A percentile compares a stretch with the other conserved stretches of the same genome.
These are phyloP conservation scores for Phalacrocorax brasilianus DNA, from an alignment of 2,113 vertebrate species.

Conservation along the genomic window DNA sequence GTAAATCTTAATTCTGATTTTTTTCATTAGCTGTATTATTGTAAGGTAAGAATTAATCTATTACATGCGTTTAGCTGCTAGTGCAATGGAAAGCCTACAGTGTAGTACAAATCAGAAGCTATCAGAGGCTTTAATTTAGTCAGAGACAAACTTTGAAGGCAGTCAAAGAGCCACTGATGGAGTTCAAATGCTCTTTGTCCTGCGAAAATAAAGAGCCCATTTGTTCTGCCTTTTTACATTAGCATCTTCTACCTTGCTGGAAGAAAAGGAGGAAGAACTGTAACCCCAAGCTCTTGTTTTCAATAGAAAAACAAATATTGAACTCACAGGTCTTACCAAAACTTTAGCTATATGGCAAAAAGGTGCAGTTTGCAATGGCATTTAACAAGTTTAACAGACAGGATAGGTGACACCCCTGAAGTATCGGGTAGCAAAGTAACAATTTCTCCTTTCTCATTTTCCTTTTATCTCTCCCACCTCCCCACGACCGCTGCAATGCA, in stretches of 20 bases:
- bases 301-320: neutral
- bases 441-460: neutral
- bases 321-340: neutral
- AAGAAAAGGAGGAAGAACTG: neutral
- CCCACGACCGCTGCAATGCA: neutral
- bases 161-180: constrained; percentile 56
- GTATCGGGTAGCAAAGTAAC: neutral
- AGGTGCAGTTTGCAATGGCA: neutral
- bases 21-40: neutral
- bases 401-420: neutral
- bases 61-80: neutral
- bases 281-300: neutral
- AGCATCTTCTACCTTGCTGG: constrained; percentile 40
- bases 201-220: constrained; percentile 36
- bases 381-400: neutral
- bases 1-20: constrained; percentile 2
- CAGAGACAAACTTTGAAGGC: constrained; percentile 48
- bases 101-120: neutral
- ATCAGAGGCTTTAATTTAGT: constrained; percentile 44
- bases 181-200: constrained; percentile 58
- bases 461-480: neutral
- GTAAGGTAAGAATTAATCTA: neutral
- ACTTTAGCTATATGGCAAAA: neutral
- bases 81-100: neutral
- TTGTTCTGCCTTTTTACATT: constrained; percentile 43